A percentile compares a stretch with the other conserved stretches of the same genome.
Conservation (phyloP, 53 echinoderm and acorn worm species). For the Temnopleurus reevesii region DNA sequence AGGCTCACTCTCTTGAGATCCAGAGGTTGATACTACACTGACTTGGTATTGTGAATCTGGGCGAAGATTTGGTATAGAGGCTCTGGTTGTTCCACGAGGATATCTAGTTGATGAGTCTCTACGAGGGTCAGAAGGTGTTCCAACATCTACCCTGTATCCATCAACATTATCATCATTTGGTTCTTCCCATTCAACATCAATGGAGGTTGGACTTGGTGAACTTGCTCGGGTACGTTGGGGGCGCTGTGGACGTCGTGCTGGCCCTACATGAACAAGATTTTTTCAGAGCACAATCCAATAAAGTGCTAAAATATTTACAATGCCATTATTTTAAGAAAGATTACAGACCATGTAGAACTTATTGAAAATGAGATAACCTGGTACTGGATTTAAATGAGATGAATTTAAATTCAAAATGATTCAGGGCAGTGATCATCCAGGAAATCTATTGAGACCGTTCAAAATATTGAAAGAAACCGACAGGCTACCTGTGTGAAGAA, state of each 20-base stretch:
- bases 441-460: background rate
- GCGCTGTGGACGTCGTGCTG: background rate
- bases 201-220: conserved; percentile 8
- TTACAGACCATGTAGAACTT: too few species aligned
- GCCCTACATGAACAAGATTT: background rate
- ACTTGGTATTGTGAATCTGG: conserved; percentile 48
- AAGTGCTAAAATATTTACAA: too few species aligned
- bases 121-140: conserved; percentile 1
- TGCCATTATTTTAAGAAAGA: background rate
- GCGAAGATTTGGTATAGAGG: conserved; percentile 10
- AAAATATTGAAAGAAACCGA: background rate
- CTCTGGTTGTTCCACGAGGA: background rate
- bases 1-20: conserved; percentile 16
- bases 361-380: too few species aligned
- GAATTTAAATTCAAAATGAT: too few species aligned
- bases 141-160: conserved; percentile 32
- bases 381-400: too few species aligned
- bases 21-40: conserved; percentile 25
- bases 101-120: background rate
- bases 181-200: conserved; percentile 4
- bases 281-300: too few species aligned
- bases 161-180: background rate
- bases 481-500: too few species aligned
- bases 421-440: background rate
- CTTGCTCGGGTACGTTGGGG: background rate